Conservation (phyloP, 2,797 vertebrate species). For the Heliangelus exortis region DNA sequence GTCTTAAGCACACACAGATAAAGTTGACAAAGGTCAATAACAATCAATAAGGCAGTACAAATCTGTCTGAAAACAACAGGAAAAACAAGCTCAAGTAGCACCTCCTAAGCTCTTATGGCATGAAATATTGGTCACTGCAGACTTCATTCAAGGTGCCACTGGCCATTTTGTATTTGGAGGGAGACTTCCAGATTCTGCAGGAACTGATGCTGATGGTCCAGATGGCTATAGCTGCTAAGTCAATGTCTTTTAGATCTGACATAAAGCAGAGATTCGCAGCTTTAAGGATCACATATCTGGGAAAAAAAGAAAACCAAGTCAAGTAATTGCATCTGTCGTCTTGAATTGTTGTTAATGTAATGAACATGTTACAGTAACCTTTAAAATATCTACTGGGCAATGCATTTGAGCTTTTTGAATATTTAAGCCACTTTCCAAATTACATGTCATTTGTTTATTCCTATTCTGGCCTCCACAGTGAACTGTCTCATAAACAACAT, state of each 20-base stretch:
- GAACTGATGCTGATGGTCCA: neutral
- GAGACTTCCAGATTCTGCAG: neutral
- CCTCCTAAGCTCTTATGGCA: neutral
- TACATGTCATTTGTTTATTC: conserved; percentile 8
- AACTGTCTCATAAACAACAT: neutral
- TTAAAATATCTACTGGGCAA: conserved; percentile 8
- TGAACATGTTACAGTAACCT: conserved; percentile 39
- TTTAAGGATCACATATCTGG: neutral
- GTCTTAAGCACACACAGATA: neutral
- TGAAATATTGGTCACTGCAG: neutral
- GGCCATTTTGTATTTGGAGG: neutral
- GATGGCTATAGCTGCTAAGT: neutral
- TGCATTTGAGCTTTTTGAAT: conserved; percentile 31
- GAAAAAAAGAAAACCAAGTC: neutral
- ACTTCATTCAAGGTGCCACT: neutral
- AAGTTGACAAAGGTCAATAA: neutral
- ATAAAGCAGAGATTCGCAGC: neutral
- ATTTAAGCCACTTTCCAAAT: conserved; percentile 18
- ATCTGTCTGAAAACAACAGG: neutral
- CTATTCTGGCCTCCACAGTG: neutral
- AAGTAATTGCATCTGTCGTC: conserved; percentile 35
- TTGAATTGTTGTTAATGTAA: conserved; percentile 57
- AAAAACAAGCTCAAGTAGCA: neutral
- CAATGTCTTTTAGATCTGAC: conserved; percentile 21
- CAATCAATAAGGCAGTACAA: neutral